Conservation (phyloP, 2,888 invertebrate species). For the Mesorhabditis belari region DNA sequence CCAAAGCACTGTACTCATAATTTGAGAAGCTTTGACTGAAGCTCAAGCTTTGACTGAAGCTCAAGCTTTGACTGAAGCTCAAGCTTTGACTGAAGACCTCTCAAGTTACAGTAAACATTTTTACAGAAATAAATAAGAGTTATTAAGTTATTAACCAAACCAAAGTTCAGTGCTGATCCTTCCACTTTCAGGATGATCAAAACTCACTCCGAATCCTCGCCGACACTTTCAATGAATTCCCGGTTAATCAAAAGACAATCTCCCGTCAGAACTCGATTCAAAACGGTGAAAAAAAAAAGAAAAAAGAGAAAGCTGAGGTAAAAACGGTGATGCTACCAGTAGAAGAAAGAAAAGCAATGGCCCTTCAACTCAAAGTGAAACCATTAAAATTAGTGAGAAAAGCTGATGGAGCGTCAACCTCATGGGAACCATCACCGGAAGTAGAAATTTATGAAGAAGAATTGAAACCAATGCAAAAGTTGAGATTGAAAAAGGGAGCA, state of each 20-base stretch:
- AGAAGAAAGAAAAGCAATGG: neutral
- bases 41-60: too few relatives aligned
- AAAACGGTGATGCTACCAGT: neutral
- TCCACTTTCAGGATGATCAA: too few relatives aligned
- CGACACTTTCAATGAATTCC: neutral
- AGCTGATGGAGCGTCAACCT: neutral
- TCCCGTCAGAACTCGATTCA: neutral
- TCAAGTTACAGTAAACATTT: too few relatives aligned
- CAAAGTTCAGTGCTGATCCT: too few relatives aligned
- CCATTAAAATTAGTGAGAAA: neutral
- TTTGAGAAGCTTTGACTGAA: too few relatives aligned
- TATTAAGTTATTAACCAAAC: too few relatives aligned
- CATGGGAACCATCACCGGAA: neutral
- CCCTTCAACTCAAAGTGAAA: neutral
- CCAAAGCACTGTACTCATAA: too few relatives aligned
- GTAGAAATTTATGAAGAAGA: neutral
- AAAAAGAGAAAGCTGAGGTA: neutral
- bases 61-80: too few relatives aligned
- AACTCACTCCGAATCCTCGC: neutral
- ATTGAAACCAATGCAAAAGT: neutral
- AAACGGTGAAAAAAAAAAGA: neutral
- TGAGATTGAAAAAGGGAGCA: neutral
- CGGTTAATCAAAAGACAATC: neutral
- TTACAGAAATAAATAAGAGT: too few relatives aligned
- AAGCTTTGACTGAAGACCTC: too few relatives aligned